Conservation (phyloP, 2,113 vertebrate genomes). For the Entosphenus tridentatus region DNA sequence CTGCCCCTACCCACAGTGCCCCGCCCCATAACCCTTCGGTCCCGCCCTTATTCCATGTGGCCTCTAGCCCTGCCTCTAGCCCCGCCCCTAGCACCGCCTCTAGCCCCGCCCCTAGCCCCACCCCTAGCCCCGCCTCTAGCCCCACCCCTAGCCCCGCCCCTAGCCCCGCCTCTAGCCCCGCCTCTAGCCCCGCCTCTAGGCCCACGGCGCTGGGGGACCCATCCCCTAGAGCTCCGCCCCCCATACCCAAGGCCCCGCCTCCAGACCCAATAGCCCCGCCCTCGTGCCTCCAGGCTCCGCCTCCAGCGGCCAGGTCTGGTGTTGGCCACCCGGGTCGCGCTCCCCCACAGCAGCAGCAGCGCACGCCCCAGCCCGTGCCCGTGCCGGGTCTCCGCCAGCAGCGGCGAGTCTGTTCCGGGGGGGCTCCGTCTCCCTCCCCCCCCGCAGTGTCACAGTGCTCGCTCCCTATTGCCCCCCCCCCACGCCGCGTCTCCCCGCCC, state of each 20-base stretch:
- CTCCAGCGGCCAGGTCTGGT: too few species aligned
- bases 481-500: too few species aligned
- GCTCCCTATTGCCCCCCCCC: too few species aligned
- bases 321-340: too few species aligned
- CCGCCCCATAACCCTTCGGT: neutral
- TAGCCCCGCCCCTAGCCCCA: neutral
- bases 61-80: too few species aligned
- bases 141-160: neutral
- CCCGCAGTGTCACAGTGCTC: too few species aligned
- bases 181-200: neutral
- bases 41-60: neutral
- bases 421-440: too few species aligned
- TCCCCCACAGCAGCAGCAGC: too few species aligned
- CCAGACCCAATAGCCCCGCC: constrained; percentile 1
- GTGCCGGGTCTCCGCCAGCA: too few species aligned
- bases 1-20: neutral
- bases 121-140: neutral
- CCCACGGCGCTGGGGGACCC: neutral
- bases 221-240: neutral
- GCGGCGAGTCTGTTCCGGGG: too few species aligned
- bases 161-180: neutral
- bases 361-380: too few species aligned
- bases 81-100: neutral
- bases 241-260: neutral
- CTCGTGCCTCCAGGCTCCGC: too few species aligned